These are phyloP conservation scores for Cichlasoma orientale DNA, from an alignment of 2,797 vertebrate genomes.

Conservation along the genomic window DNA sequence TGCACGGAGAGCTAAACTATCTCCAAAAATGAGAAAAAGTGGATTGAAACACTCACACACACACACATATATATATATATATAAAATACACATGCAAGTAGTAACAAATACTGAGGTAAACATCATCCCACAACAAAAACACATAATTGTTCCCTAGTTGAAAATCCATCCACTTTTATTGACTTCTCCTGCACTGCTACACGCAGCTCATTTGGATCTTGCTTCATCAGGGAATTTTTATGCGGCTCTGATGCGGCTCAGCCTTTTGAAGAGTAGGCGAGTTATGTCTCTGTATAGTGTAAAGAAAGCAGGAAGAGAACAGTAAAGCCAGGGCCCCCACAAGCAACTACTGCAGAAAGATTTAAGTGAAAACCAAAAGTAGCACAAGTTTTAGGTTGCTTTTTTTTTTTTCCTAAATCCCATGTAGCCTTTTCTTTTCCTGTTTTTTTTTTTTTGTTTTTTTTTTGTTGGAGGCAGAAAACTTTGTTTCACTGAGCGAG, in stretches of 20 bases:
- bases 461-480: slow-evolving; percentile 6
- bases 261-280: slow-evolving; percentile 70
- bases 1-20: neutral
- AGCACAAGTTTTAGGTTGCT: slow-evolving; percentile 27
- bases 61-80: too few relatives aligned
- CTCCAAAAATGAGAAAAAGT: neutral
- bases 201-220: slow-evolving; percentile 74
- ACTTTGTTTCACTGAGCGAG: slow-evolving; percentile 22
- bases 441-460: neutral
- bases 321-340: slow-evolving; percentile 42
- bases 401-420: neutral
- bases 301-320: slow-evolving; percentile 49
- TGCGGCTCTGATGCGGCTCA: slow-evolving; percentile 64
- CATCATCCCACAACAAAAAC: slow-evolving; percentile 67
- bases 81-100: slow-evolving; percentile 16
- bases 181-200: slow-evolving; percentile 66
- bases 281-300: slow-evolving; percentile 59
- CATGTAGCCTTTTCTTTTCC: neutral
- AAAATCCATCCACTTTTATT: slow-evolving; percentile 76
- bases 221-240: slow-evolving; percentile 76
- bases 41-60: neutral
- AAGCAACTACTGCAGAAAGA: slow-evolving; percentile 39
- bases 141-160: slow-evolving; percentile 73
- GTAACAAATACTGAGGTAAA: slow-evolving; percentile 58
- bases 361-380: slow-evolving; percentile 35